Conservation (phyloP, 92 coral and sea anemone genomes). For the Parazoanthus atlanticus region DNA sequence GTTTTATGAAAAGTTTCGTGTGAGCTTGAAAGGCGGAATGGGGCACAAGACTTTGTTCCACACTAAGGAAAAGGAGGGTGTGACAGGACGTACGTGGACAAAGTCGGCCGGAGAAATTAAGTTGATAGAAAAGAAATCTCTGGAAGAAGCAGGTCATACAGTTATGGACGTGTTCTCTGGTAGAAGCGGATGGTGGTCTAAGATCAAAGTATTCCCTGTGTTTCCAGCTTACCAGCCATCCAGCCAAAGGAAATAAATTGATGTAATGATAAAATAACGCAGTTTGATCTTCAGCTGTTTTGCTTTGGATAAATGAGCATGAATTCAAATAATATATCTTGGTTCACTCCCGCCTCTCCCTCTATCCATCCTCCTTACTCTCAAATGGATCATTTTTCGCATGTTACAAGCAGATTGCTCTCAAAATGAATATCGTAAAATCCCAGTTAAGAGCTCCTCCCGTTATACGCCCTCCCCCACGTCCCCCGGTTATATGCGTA, state of each 20-base stretch:
- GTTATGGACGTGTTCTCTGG: background rate
- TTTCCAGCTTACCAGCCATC: background rate
- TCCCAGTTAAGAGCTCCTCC: no score
- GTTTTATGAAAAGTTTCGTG: slow-evolving; percentile 4
- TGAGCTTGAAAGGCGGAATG: slow-evolving; percentile 1
- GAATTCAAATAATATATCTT: no score
- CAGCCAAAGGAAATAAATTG: background rate
- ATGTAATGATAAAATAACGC: no score
- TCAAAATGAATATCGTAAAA: no score
- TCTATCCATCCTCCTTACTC: no score
- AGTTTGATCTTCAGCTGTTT: no score
- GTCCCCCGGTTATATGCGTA: no score
- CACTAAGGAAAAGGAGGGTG: background rate
- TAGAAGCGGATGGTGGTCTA: background rate
- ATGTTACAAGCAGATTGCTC: no score
- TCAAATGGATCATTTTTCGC: no score
- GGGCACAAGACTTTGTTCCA: slow-evolving; percentile 9
- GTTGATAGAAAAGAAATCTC: background rate
- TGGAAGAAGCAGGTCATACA: background rate
- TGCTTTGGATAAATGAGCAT: no score
- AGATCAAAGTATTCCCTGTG: background rate
- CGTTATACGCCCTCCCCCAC: no score
- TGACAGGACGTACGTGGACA: background rate
- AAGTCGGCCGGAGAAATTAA: background rate
- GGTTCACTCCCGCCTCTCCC: no score